Percentiles rank a stretch among this genome's conserved stretches.
Conservation (phyloP, 1,140 invertebrate genomes). For the Augochlora pura region DNA sequence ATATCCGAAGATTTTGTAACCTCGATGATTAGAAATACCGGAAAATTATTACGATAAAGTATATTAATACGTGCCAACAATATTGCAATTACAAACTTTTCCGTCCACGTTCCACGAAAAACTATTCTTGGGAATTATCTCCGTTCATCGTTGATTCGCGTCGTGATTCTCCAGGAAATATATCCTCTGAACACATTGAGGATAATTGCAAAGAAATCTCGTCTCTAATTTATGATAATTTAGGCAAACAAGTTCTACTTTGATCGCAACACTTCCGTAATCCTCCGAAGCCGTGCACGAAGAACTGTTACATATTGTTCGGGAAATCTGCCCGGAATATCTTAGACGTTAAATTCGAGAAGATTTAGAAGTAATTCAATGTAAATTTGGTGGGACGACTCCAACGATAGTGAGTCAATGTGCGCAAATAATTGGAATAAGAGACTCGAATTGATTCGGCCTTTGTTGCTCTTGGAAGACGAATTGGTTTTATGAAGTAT, state of each 20-base stretch:
- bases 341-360: not conserved
- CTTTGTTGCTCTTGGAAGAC: constrained; percentile 12
- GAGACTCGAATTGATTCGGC: constrained; percentile 24
- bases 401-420: constrained; percentile 10
- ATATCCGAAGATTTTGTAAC: not conserved
- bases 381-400: constrained; percentile 1
- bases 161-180: not conserved
- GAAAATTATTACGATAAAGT: too few species aligned
- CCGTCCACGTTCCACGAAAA: not conserved
- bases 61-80: too few species aligned
- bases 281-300: too few species aligned
- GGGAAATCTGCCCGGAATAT: not conserved
- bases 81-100: not conserved
- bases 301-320: constrained; percentile 29
- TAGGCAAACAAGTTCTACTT: not conserved
- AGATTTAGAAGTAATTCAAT: constrained; percentile 28
- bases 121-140: not conserved
- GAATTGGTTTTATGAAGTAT: not conserved
- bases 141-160: not conserved
- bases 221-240: not conserved
- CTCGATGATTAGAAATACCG: too few species aligned
- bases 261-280: not conserved
- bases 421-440: constrained; percentile 22
- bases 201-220: not conserved
- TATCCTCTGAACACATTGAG: not conserved